Conservation (phyloP, 2,797 vertebrate genomes). For the Semotilus atromaculatus region DNA sequence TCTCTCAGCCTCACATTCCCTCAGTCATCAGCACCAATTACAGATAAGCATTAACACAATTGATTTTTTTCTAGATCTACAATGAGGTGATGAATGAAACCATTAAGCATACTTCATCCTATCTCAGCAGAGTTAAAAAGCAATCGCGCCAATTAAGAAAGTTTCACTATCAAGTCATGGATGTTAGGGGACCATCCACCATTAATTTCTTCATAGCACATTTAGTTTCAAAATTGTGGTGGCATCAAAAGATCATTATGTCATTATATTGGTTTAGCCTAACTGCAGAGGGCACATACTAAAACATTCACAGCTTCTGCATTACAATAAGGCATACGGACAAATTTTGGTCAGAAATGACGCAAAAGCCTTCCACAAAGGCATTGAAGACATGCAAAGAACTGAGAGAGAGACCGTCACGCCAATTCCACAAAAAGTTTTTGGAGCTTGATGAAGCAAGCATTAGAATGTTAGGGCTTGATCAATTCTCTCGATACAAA, state of each 20-base stretch:
- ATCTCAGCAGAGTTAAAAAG: conserved; percentile 9
- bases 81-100: conserved; percentile 43
- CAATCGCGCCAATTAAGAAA: conserved; percentile 13
- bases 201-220: not conserved
- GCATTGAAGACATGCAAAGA: conserved; percentile 50
- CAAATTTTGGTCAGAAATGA: conserved; percentile 30
- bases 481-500: conserved; percentile 1
- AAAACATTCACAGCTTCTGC: conserved; percentile 48
- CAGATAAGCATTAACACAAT: conserved; percentile 40
- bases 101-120: not conserved
- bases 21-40: conserved; percentile 42
- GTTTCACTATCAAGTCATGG: not conserved
- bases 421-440: conserved; percentile 46
- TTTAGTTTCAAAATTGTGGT: not conserved
- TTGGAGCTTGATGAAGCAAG: conserved; percentile 45
- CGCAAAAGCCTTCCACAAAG: conserved; percentile 36
- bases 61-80: conserved; percentile 27
- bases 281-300: conserved; percentile 12
- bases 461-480: conserved; percentile 31
- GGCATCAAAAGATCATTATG: not conserved
- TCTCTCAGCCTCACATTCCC: conserved; percentile 41
- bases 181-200: not conserved
- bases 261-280: conserved; percentile 13
- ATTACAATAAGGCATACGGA: conserved; percentile 39
- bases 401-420: conserved; percentile 17